phyloP scores from a whole-genome alignment of 2,888 invertebrate genomes.

The Panorpa germanica region DNA sequence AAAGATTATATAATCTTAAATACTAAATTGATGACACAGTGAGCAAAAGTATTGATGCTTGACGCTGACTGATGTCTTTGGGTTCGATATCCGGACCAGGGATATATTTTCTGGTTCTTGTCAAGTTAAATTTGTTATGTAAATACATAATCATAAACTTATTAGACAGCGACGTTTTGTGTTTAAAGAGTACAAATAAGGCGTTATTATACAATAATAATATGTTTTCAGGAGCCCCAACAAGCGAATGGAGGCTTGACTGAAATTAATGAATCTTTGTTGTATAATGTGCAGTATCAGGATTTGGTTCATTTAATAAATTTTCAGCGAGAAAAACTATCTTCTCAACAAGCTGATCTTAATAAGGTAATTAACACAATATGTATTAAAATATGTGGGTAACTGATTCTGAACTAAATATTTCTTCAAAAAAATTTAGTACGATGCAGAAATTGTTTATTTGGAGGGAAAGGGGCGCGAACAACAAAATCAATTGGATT shows the following conservation, averaged over 20 bases:
- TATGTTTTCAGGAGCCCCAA: too few relatives aligned
- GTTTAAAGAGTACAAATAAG: too few relatives aligned
- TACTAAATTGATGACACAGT: too few relatives aligned
- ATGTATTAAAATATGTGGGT: neutral
- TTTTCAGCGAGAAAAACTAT: slow-evolving; percentile 78
- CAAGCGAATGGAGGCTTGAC: slow-evolving; percentile 10
- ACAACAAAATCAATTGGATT: slow-evolving; percentile 68
- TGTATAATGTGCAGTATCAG: slow-evolving; percentile 56
- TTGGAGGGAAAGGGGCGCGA: slow-evolving; percentile 80
- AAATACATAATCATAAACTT: too few relatives aligned
- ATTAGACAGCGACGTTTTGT: too few relatives aligned
- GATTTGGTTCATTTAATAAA: slow-evolving; percentile 78
- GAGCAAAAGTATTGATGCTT: too few relatives aligned
- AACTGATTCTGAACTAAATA: slow-evolving; percentile 5
- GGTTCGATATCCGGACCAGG: too few relatives aligned
- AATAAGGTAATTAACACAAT: slow-evolving; percentile 43
- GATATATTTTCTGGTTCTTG: too few relatives aligned
- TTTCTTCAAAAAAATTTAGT: slow-evolving; percentile 27
- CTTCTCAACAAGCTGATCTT: slow-evolving; percentile 76
- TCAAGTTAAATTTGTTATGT: too few relatives aligned
- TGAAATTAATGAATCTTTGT: slow-evolving; percentile 25
- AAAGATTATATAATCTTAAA: too few relatives aligned
- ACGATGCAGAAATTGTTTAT: slow-evolving; percentile 78
- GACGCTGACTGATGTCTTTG: too few relatives aligned
- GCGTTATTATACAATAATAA: too few relatives aligned